phyloP scores from a whole-genome alignment of 1,140 invertebrate genomes.

The Eufriesea mexicana region DNA sequence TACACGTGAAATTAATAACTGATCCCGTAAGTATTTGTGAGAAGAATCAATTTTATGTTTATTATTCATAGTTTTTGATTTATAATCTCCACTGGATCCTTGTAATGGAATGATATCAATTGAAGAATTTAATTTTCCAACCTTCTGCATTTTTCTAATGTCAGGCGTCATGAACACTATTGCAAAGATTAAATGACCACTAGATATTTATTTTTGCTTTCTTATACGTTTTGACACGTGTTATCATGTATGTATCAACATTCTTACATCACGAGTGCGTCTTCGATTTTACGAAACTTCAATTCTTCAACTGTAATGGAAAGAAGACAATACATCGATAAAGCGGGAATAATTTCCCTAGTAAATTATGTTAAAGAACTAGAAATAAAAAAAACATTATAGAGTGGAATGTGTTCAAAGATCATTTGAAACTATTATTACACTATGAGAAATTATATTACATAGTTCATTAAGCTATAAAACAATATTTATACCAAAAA shows the following conservation, averaged over 20 bases:
- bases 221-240: conserved; percentile 2
- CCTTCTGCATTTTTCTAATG: conserved; percentile 76
- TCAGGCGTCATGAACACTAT: conserved; percentile 10
- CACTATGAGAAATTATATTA: neutral
- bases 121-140: conserved; percentile 74
- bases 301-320: conserved; percentile 14
- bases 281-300: conserved; percentile 13
- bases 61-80: conserved; percentile 41
- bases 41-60: conserved; percentile 53
- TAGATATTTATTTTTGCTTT: neutral
- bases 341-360: conserved; percentile 7
- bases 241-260: conserved; percentile 15
- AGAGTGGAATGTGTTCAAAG: neutral
- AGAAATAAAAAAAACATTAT: neutral
- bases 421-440: neutral
- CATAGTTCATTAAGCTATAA: neutral
- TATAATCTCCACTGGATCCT: conserved; percentile 66
- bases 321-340: neutral
- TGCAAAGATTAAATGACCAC: conserved; percentile 5
- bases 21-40: conserved; percentile 52
- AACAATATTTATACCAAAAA: neutral
- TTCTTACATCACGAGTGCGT: neutral
- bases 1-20: conserved; percentile 57
- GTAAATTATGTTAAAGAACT: conserved; percentile 5
- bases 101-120: conserved; percentile 77